Conservation (phyloP, 1,140 invertebrate genomes). For the Hyphantria cunea region DNA sequence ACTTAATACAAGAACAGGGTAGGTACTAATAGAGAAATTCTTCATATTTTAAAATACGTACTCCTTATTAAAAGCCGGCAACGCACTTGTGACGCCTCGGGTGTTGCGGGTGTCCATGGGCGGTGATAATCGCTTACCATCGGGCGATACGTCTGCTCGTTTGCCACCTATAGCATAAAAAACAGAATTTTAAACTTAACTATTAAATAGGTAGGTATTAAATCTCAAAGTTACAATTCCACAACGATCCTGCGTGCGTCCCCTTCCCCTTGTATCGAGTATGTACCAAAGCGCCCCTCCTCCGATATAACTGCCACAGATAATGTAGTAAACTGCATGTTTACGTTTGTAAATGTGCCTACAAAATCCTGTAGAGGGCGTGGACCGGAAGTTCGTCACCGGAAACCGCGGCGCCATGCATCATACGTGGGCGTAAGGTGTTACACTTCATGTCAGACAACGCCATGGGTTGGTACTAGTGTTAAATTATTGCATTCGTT, state of each 20-base stretch:
- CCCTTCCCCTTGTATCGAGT: slow-evolving; percentile 1
- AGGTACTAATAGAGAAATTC: no score
- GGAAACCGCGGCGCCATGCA: slow-evolving; percentile 20
- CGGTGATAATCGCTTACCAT: no score
- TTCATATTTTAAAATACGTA: no score
- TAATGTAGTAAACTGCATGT: slow-evolving; percentile 30
- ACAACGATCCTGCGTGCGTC: not conserved
- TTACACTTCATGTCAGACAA: slow-evolving; percentile 19
- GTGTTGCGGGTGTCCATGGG: no score
- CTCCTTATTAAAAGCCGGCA: no score
- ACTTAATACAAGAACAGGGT: no score
- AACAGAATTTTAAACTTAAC: no score
- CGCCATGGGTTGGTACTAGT: not conserved
- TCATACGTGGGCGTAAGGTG: slow-evolving; percentile 32
- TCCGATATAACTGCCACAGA: slow-evolving; percentile 12
- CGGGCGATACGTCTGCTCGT: no score
- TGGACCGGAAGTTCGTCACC: slow-evolving; percentile 26
- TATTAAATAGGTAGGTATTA: no score
- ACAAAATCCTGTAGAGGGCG: slow-evolving; percentile 31
- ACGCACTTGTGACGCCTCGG: no score
- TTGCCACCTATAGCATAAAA: no score
- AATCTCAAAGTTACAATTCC: not conserved
- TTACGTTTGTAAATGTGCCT: slow-evolving; percentile 29
- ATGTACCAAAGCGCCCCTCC: not conserved
- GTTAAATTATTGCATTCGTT: slow-evolving; percentile 16